A percentile compares a stretch with the other conserved stretches of the same genome.
Conservation (phyloP, 2,797 vertebrate species). For the Platalea minor region DNA sequence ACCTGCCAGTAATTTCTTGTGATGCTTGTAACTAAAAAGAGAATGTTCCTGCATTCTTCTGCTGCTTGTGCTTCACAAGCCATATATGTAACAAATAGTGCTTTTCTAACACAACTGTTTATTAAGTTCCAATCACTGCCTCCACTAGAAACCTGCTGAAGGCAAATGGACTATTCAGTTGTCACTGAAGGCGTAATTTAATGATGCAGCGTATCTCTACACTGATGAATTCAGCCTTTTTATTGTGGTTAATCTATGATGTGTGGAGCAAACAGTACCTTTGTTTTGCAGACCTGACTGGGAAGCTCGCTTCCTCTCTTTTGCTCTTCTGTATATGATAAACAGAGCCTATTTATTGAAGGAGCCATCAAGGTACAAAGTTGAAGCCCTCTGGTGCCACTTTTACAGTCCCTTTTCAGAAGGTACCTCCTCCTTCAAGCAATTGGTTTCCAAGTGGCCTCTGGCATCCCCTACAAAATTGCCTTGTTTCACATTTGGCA, state of each 20-base stretch:
- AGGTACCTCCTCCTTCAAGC: neutral
- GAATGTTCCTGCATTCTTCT: neutral
- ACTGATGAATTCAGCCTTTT: slow-evolving; percentile 21
- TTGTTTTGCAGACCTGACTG: neutral
- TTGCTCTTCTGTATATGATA: neutral
- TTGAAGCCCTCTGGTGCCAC: neutral
- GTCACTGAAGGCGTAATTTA: slow-evolving; percentile 20
- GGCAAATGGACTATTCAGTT: slow-evolving; percentile 28
- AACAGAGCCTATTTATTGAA: neutral
- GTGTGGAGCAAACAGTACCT: neutral
- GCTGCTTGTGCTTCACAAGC: slow-evolving; percentile 10
- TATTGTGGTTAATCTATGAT: neutral
- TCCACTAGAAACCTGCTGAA: slow-evolving; percentile 6
- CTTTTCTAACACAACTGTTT: slow-evolving; percentile 17
- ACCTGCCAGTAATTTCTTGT: neutral
- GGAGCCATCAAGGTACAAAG: neutral
- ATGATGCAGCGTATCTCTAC: neutral
- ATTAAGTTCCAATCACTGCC: slow-evolving; percentile 13
- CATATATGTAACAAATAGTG: neutral
- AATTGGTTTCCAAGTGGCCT: neutral
- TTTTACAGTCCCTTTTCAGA: neutral
- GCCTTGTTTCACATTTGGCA: neutral
- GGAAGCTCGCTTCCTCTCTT: neutral
- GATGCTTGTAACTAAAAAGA: neutral
- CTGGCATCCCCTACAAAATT: neutral